Evolutionary conservation across 1,140 invertebrate genomes (phyloP).

Genomic region (Antheraea mylitta): DNA sequence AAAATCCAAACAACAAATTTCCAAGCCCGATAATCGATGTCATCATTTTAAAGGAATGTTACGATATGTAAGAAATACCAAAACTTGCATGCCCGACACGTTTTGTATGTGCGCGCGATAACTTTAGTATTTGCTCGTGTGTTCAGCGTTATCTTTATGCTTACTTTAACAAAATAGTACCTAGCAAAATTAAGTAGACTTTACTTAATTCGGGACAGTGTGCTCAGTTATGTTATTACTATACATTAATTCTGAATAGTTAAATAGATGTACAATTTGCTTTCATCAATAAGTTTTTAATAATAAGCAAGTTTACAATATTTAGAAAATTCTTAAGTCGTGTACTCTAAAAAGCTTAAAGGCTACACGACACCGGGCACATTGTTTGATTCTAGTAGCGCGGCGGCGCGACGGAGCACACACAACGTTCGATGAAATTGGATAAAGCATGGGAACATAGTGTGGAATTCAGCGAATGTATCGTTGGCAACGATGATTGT

Average conservation of each 20-base stretch:
- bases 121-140: slow-evolving; percentile 2
- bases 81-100: slow-evolving; percentile 32
- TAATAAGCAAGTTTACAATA: neutral
- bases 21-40: slow-evolving; percentile 12
- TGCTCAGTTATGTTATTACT: no score
- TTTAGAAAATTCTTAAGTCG: slow-evolving; percentile 43
- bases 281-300: no score
- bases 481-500: slow-evolving; percentile 48
- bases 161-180: neutral
- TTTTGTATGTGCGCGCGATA: slow-evolving; percentile 23
- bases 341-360: slow-evolving; percentile 37
- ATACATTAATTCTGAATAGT: slow-evolving; percentile 16
- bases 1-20: slow-evolving; percentile 3
- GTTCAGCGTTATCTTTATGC: slow-evolving; percentile 11
- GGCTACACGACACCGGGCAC: slow-evolving; percentile 51
- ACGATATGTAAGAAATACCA: slow-evolving; percentile 23
- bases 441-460: slow-evolving; percentile 72
- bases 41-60: slow-evolving; percentile 50
- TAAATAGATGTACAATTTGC: no score
- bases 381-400: slow-evolving; percentile 61
- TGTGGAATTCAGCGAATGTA: slow-evolving; percentile 59
- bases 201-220: no score
- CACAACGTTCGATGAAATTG: slow-evolving; percentile 66
- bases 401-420: slow-evolving; percentile 24
- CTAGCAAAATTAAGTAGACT: neutral